Conservation (phyloP, 2,888 invertebrate species). For the Lasius fuliginosus region DNA sequence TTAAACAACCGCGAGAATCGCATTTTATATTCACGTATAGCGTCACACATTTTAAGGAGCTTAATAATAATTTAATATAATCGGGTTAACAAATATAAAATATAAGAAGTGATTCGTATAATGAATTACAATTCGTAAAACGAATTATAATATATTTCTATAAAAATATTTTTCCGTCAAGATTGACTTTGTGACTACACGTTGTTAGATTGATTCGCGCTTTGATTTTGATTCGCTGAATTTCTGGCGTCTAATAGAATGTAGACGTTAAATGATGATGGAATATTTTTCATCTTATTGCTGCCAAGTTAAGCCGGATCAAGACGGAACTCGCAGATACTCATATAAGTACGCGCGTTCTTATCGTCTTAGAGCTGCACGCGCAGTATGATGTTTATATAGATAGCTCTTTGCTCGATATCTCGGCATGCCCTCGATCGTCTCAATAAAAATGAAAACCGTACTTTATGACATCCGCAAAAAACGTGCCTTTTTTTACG, state of each 20-base stretch:
- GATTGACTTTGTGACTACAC: background rate
- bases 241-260: background rate
- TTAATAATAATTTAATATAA: slow-evolving; percentile 8
- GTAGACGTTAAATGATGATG: background rate
- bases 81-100: background rate
- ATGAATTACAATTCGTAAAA: background rate
- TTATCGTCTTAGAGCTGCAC: slow-evolving; percentile 52
- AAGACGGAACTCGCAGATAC: slow-evolving; percentile 50
- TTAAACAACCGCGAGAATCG: background rate
- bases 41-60: background rate
- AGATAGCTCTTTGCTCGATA: slow-evolving; percentile 25
- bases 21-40: background rate
- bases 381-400: slow-evolving; percentile 4
- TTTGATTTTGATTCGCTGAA: background rate
- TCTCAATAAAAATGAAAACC: slow-evolving; percentile 12
- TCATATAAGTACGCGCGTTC: slow-evolving; percentile 31
- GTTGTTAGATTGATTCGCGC: background rate
- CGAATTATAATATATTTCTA: background rate
- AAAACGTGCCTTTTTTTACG: background rate
- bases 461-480: background rate
- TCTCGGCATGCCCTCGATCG: slow-evolving; percentile 2
- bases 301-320: background rate
- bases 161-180: background rate
- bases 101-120: background rate
- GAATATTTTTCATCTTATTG: background rate